Conservation (phyloP, 2,797 vertebrate species). For the Sebastes taczanowskii region DNA sequence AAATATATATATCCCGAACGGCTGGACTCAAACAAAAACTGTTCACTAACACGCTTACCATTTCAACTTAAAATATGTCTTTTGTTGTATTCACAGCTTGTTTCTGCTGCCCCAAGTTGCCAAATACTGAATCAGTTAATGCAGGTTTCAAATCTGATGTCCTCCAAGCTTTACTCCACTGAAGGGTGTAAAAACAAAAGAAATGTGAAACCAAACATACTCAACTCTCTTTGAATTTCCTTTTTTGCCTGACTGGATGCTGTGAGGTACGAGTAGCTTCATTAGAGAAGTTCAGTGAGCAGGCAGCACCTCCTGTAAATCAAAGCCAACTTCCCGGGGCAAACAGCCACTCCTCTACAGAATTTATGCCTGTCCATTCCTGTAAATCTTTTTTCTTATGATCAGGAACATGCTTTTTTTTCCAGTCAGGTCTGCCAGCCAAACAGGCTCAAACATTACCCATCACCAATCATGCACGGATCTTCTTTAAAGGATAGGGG, state of each 20-base stretch:
- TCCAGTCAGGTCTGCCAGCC: background rate
- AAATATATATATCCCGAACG: too few relatives aligned
- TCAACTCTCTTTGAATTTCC: background rate
- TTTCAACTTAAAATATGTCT: too few relatives aligned
- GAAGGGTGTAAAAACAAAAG: background rate
- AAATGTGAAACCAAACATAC: background rate
- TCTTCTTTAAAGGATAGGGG: background rate
- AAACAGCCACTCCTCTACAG: background rate
- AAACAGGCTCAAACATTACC: background rate
- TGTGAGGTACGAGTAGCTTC: background rate
- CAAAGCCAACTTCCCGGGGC: background rate
- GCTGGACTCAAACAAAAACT: too few relatives aligned
- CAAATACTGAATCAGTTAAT: too few relatives aligned
- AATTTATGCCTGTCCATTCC: slow-evolving; percentile 5
- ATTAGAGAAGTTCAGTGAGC: background rate
- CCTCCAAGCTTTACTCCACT: too few relatives aligned
- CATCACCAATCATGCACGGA: background rate
- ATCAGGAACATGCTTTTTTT: background rate
- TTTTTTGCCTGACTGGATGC: background rate
- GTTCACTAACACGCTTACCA: too few relatives aligned
- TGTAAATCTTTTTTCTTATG: background rate
- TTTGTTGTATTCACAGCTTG: too few relatives aligned
- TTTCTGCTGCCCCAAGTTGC: too few relatives aligned
- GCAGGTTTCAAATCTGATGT: background rate
- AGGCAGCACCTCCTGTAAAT: background rate